Conservation (phyloP, 2,797 vertebrate genomes). For the Sebastes oblongus region DNA sequence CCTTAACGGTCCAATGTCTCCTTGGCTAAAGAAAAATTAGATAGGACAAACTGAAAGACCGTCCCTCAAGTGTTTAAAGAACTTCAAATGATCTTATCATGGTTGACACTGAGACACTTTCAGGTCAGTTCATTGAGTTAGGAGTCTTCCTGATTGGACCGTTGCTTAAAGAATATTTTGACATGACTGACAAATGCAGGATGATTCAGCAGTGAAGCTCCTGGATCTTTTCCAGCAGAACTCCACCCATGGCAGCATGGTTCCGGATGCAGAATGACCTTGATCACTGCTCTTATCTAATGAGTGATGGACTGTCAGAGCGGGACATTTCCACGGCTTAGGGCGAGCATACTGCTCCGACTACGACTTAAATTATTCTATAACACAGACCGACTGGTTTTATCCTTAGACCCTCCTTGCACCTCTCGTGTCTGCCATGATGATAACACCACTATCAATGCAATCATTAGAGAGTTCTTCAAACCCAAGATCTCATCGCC, state of each 20-base stretch:
- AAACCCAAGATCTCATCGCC: slow-evolving; percentile 34
- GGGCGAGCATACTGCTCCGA: neutral
- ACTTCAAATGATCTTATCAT: neutral
- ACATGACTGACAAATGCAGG: slow-evolving; percentile 22
- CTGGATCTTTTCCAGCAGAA: slow-evolving; percentile 44
- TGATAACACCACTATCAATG: neutral
- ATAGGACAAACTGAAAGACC: neutral
- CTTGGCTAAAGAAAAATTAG: neutral
- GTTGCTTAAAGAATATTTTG: neutral
- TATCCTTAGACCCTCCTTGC: neutral
- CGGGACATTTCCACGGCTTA: neutral
- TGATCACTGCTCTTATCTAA: slow-evolving; percentile 32
- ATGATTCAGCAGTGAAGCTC: neutral
- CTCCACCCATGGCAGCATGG: slow-evolving; percentile 31
- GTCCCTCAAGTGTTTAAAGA: neutral
- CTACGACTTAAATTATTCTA: neutral
- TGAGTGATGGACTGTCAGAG: slow-evolving; percentile 51
- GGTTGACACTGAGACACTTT: neutral
- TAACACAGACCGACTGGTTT: neutral
- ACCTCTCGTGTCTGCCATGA: neutral
- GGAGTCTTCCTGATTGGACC: neutral
- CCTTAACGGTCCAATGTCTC: neutral
- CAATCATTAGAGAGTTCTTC: neutral
- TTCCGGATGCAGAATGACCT: slow-evolving; percentile 48
- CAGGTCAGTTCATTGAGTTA: neutral